Evolutionary conservation across 2,888 invertebrate genomes (phyloP).

Genomic region (Drosophila suboccidentalis): DNA sequence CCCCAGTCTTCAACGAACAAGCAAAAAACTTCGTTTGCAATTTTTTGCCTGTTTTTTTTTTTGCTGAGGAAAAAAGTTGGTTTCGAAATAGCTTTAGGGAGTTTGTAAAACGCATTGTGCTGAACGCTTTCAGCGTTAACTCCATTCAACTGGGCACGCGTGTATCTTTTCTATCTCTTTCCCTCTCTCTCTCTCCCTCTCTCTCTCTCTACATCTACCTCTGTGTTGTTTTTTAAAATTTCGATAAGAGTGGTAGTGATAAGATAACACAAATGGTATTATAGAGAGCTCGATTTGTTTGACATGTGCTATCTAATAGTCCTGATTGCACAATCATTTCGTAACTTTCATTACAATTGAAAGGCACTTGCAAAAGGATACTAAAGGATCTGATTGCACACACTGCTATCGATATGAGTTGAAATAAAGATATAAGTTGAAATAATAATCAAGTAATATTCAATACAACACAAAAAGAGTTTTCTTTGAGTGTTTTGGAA

Average conservation of each 20-base stretch:
- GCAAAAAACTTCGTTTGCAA: conserved; percentile 37
- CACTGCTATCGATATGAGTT: neutral
- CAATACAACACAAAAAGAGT: too few species aligned
- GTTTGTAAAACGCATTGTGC: conserved; percentile 74
- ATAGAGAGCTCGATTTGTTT: conserved; percentile 54
- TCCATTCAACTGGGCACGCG: conserved; percentile 76
- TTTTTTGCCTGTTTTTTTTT: neutral
- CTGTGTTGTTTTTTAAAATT: conserved; percentile 35
- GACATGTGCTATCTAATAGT: conserved; percentile 74
- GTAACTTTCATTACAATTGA: conserved; percentile 69
- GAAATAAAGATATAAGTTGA: neutral
- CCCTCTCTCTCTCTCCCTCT: neutral
- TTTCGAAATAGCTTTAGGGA: conserved; percentile 72
- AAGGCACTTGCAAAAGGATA: conserved; percentile 47
- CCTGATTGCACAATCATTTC: conserved; percentile 72
- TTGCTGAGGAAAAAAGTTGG: conserved; percentile 40
- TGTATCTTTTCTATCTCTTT: conserved; percentile 16
- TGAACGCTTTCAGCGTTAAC: conserved; percentile 69
- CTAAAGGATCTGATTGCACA: conserved; percentile 11
- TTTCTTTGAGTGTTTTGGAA: too few species aligned
- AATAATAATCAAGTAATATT: neutral
- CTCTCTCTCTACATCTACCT: neutral
- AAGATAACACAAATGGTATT: conserved; percentile 62
- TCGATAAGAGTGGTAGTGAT: conserved; percentile 43
- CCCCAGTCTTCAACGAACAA: too few species aligned